Evolutionary conservation across 2,888 invertebrate genomes (phyloP), one percentile per base, ranked within the genome.

Genomic region (Unio pictorum): DNA sequence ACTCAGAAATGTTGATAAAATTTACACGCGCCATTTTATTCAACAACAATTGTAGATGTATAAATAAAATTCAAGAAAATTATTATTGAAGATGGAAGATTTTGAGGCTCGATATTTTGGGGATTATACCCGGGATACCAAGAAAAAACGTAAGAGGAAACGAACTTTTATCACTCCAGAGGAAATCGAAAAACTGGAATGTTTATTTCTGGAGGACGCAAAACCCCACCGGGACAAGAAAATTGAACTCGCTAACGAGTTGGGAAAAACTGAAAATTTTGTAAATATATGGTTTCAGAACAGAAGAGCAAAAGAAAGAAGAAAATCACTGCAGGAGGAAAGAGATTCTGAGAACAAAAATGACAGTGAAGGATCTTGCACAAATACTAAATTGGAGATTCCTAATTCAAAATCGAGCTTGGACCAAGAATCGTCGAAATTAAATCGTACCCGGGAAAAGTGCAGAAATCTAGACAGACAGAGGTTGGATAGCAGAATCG

Each of bases 211-310:
- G 55, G 60, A 62, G 7, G 68, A 72, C 30, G 69, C 65, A 1
- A 66, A 67, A 57, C 73, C 74, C 0, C 74, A 72, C 59, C 64
- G 77, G 62, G 55, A 69, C 45, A 54, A 68, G 7, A 77, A 77
- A 59, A 64, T 77, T 61, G 67, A 67, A 6, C 61, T 77, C 1
- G 77, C 74, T 3, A 71, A 73, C 26, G 69, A 74, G 45, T 54
- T 77, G 30, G 69, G 69, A 7, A 74, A 74, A 66, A 59, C 71
- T 6, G 74, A 74, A 54, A 72, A 61, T 55, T 74, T 77, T 56
- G 61, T 77, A 11, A 70, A 72, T 57, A 77, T 74, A 55, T 77
- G 77, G 77, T 77, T 77, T 64, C 77, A 77, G 57, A 77, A 77
- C 45, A 56, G 77, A 15, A 61, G 77, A 64, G 77, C 77, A 17